A percentile compares a stretch with the other conserved stretches of the same genome.
phyloP scores from a whole-genome alignment of 1,140 invertebrate genomes.

The Calliphora vicina region DNA sequence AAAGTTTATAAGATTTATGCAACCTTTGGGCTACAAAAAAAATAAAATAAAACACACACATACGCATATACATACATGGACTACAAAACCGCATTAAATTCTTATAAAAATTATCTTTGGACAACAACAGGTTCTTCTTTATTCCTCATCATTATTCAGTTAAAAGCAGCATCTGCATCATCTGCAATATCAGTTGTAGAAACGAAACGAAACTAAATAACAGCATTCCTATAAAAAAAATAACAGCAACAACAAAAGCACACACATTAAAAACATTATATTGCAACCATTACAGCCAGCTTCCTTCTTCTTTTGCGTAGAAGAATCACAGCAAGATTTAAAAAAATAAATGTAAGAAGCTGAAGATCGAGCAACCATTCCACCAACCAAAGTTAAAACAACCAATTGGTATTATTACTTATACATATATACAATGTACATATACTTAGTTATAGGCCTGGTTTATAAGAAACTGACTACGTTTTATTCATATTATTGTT shows the following conservation, averaged over 20 bases:
- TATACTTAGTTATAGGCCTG: not conserved
- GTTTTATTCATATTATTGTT: not conserved
- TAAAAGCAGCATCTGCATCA: not conserved
- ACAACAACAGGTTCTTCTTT: conserved; percentile 19
- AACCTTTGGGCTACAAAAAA: not conserved
- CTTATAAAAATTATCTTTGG: not conserved
- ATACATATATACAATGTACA: not conserved
- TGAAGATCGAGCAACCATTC: not conserved
- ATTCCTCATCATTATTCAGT: not conserved
- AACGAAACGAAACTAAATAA: conserved; percentile 17
- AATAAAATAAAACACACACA: no score
- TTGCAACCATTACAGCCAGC: not conserved
- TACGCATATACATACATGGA: not conserved
- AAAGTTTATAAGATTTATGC: not conserved
- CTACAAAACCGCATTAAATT: not conserved
- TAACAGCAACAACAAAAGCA: not conserved
- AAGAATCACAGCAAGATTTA: not conserved
- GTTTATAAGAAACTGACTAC: conserved; percentile 5
- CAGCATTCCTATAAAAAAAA: conserved; percentile 20
- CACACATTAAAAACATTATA: not conserved
- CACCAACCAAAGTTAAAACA: not conserved
- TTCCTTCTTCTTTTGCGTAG: conserved; percentile 9
- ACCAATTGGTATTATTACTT: not conserved
- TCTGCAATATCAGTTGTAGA: conserved; percentile 27
- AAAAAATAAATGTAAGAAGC: not conserved